Conservation (phyloP, 2,113 vertebrate genomes). For the Marmota monax region DNA sequence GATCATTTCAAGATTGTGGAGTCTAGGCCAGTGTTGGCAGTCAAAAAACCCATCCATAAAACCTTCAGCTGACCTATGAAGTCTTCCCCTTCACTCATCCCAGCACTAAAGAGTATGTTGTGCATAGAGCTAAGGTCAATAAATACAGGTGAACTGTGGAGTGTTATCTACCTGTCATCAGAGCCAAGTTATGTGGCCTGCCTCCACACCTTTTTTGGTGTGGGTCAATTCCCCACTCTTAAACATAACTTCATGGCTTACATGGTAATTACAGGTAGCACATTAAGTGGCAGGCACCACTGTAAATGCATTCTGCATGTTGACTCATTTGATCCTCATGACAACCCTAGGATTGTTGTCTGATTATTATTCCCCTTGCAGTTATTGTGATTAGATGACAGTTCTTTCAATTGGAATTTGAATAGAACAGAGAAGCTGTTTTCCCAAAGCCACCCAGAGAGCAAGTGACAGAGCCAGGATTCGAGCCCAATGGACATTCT, state of each 20-base stretch:
- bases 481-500: background rate
- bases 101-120: background rate
- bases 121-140: background rate
- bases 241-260: background rate
- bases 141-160: background rate
- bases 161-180: background rate
- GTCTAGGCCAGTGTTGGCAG: background rate
- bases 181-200: background rate
- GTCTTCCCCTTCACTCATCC: background rate
- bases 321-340: background rate
- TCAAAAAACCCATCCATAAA: background rate
- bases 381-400: background rate
- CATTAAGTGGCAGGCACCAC: background rate
- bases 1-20: slow-evolving; percentile 36
- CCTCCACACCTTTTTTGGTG: background rate
- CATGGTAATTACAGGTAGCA: background rate
- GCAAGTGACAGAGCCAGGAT: background rate
- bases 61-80: background rate
- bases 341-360: background rate
- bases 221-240: background rate
- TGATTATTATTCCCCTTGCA: background rate
- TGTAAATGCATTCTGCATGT: background rate
- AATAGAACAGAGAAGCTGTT: background rate
- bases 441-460: background rate
- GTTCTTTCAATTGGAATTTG: background rate